phyloP scores from a whole-genome alignment of 2,797 vertebrate genomes.

The Sebastes ruberrimus region DNA sequence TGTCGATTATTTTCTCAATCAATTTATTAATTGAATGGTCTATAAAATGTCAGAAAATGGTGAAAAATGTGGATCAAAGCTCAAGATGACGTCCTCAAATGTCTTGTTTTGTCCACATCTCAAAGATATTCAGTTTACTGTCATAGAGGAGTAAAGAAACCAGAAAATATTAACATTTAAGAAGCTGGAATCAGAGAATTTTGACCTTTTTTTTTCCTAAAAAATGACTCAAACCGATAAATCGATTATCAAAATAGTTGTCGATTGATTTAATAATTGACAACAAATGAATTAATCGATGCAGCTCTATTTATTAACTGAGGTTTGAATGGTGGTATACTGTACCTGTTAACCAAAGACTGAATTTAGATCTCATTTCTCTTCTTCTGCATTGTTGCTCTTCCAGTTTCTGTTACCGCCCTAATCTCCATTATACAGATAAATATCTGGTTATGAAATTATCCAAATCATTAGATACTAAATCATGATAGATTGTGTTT shows the following conservation, averaged over 20 bases:
- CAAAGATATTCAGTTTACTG: too few relatives aligned
- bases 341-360: not conserved
- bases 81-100: too few relatives aligned
- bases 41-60: not conserved
- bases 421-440: constrained; percentile 54
- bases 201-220: accelerated
- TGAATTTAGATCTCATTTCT: constrained; percentile 31
- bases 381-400: constrained; percentile 8
- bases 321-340: accelerated
- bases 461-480: constrained; percentile 64
- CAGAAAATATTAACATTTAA: too few relatives aligned
- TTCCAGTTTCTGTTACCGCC: constrained; percentile 12
- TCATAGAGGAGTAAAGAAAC: too few relatives aligned
- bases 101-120: too few relatives aligned
- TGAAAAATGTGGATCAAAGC: not conserved
- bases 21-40: not conserved
- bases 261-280: not conserved
- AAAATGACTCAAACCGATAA: not conserved
- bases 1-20: too few relatives aligned
- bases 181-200: too few relatives aligned
- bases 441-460: constrained; percentile 63
- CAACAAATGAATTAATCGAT: not conserved
- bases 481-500: constrained; percentile 67
- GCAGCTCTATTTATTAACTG: not conserved
- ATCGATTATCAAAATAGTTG: not conserved